A percentile compares a stretch with the other conserved stretches of the same genome.
phyloP scores from a whole-genome alignment of 2,113 vertebrate species.

The Pitta sordida region DNA sequence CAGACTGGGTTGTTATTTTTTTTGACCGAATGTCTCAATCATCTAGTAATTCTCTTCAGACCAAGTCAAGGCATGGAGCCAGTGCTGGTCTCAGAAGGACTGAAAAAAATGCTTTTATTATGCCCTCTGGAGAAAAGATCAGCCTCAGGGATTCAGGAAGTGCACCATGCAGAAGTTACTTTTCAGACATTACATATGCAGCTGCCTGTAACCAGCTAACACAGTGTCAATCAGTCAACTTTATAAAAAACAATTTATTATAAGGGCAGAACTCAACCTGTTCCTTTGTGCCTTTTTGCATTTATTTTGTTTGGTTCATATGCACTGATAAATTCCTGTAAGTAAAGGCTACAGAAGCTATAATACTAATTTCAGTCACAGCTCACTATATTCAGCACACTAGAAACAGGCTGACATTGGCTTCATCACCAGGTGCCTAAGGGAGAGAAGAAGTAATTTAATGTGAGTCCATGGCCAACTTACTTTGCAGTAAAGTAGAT shows the following conservation, averaged over 20 bases:
- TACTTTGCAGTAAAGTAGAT: slow-evolving; percentile 18
- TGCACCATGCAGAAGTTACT: neutral
- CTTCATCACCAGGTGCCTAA: neutral
- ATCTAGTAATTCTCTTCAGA: slow-evolving; percentile 29
- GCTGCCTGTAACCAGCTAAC: neutral
- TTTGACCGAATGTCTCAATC: neutral
- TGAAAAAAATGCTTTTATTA: neutral
- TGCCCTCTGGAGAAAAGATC: slow-evolving; percentile 24
- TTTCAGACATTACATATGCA: neutral
- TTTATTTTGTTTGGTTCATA: neutral
- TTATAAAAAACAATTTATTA: neutral
- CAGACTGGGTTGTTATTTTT: neutral
- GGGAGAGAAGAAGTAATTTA: neutral
- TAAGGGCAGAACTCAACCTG: neutral
- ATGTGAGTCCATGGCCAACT: neutral
- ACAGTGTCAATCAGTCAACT: neutral
- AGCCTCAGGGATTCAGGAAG: neutral
- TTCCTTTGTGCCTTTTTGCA: neutral
- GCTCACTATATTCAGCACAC: neutral
- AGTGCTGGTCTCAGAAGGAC: neutral
- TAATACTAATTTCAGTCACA: neutral
- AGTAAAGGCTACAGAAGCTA: neutral
- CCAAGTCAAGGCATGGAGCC: neutral
- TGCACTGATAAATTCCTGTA: neutral
- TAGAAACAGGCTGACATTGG: neutral